phyloP scores from a whole-genome alignment of 2,113 vertebrate genomes.

The Zeus faber region DNA sequence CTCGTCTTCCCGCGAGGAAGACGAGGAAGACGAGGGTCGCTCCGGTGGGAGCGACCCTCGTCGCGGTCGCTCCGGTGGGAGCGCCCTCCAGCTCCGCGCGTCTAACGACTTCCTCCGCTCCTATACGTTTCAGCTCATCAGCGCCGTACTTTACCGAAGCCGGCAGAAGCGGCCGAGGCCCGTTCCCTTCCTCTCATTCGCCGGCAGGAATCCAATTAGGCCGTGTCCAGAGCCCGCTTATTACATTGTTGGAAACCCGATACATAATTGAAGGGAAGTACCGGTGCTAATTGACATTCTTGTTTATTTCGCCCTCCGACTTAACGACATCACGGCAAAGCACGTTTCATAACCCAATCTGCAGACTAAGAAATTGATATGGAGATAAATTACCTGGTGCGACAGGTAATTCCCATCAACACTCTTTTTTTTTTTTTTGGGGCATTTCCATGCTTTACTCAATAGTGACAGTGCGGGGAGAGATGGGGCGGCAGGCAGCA shows the following conservation, averaged over 20 bases:
- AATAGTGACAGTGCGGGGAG: background rate
- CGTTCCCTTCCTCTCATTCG: slow-evolving; percentile 53
- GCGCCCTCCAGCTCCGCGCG: too few relatives aligned
- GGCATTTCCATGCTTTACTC: too few relatives aligned
- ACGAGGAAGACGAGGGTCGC: too few relatives aligned
- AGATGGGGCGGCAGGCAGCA: too few relatives aligned
- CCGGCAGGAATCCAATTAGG: slow-evolving; percentile 63
- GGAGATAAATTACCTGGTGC: slow-evolving; percentile 27
- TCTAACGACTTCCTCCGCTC: slow-evolving; percentile 39
- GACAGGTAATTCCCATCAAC: slow-evolving; percentile 17
- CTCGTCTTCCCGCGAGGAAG: too few relatives aligned
- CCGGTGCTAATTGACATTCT: slow-evolving; percentile 42
- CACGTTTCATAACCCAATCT: slow-evolving; percentile 37
- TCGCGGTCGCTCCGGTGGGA: too few relatives aligned
- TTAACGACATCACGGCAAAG: slow-evolving; percentile 38
- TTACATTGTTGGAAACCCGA: slow-evolving; percentile 58
- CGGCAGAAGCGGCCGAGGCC: slow-evolving; percentile 35
- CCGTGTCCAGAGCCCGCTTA: slow-evolving; percentile 55
- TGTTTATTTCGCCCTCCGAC: slow-evolving; percentile 40
- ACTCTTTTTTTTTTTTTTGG: too few relatives aligned
- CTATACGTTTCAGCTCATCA: slow-evolving; percentile 27
- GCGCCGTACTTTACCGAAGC: slow-evolving; percentile 22
- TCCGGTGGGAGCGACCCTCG: too few relatives aligned
- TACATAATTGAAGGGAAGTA: slow-evolving; percentile 57
- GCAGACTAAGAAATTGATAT: slow-evolving; percentile 37